A percentile compares a stretch with the other conserved stretches of the same genome.
Conservation (phyloP, 1,140 invertebrate genomes). For the Vanessa tameamea region DNA sequence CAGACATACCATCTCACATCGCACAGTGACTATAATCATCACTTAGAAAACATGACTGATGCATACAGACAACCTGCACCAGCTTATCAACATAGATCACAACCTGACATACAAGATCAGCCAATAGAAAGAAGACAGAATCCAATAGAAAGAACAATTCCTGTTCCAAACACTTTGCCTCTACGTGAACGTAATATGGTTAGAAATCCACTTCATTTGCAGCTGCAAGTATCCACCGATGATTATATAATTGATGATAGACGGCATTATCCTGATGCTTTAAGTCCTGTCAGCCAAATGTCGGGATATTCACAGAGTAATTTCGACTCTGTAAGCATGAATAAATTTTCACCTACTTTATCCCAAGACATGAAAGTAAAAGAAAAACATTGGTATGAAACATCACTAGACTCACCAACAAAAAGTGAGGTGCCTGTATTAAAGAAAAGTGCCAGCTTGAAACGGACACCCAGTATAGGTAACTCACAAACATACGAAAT, state of each 20-base stretch:
- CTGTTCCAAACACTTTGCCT: conserved; percentile 67
- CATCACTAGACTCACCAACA: conserved; percentile 84
- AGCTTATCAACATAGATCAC: conserved; percentile 66
- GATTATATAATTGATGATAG: conserved; percentile 64
- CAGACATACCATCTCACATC: conserved; percentile 78
- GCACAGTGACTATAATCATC: conserved; percentile 76
- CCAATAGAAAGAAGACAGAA: conserved; percentile 52
- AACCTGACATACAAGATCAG: conserved; percentile 70
- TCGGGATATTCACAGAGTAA: conserved; percentile 67
- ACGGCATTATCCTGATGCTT: conserved; percentile 57
- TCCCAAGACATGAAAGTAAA: conserved; percentile 71
- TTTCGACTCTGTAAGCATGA: conserved; percentile 72
- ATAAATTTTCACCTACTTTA: conserved; percentile 64
- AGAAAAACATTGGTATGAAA: conserved; percentile 89
- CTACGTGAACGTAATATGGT: conserved; percentile 66
- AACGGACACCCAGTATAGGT: conserved; percentile 72
- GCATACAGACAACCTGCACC: conserved; percentile 52
- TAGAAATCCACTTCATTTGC: conserved; percentile 66
- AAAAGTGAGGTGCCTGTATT: conserved; percentile 58
- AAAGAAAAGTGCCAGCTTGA: conserved; percentile 69
- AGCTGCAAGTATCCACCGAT: conserved; percentile 72
- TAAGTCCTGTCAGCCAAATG: conserved; percentile 72
- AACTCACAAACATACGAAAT: conserved; percentile 73
- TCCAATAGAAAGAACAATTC: conserved; percentile 55
- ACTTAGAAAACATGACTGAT: conserved; percentile 71